Evolutionary conservation across 2,888 invertebrate genomes (phyloP), one percentile per base, ranked within the genome.

Genomic region (Carabus problematicus): DNA sequence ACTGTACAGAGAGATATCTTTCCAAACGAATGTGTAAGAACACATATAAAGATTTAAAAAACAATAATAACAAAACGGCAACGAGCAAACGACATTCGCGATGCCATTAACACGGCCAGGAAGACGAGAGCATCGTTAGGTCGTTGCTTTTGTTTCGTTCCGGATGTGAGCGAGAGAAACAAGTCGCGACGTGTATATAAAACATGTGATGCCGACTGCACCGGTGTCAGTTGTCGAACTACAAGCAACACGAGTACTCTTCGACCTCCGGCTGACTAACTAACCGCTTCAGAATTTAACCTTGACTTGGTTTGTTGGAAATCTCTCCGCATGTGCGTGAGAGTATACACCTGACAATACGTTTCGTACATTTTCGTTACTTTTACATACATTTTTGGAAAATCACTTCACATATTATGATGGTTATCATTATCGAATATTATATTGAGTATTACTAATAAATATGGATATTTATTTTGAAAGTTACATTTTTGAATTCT

Each of bases 231-330:
- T 59, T 11, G 14, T 59, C 11, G 12, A 3, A 45, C 16, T 43
- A 54, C 12, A 42, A 9, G 18, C 41, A n/a, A 16, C 18, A 54
- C 1, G 45, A 45, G 39, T 45, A 12, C 49, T 29, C 29, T 40
- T 29, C 54, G 40, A 63, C 12, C 54, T 54, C 54, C 18, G 54
- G 14, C 14, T n/a, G n/a, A n/a, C n/a, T n/a, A n/a, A n/a, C n/a
- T n/a, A n/a, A n/a, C n/a, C 54, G 42, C n/a, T 52, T 11, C 8
- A 64, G 43, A 64, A 64, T 16, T 58, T 64, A 45, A 56, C 56
- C 64, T 58, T 64, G 64, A 58, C 64, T 40, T 6, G 16, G 40
- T 59, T 59, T 42, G 29, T 29, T 29, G 2, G 29, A 29, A 29
- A 29, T 29, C 29, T 29, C 29, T 29, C 29, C 6, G 6, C 3